These are phyloP conservation scores for Plectropomus leopardus DNA, from an alignment of 2,113 vertebrate species.

Conservation along the genomic window DNA sequence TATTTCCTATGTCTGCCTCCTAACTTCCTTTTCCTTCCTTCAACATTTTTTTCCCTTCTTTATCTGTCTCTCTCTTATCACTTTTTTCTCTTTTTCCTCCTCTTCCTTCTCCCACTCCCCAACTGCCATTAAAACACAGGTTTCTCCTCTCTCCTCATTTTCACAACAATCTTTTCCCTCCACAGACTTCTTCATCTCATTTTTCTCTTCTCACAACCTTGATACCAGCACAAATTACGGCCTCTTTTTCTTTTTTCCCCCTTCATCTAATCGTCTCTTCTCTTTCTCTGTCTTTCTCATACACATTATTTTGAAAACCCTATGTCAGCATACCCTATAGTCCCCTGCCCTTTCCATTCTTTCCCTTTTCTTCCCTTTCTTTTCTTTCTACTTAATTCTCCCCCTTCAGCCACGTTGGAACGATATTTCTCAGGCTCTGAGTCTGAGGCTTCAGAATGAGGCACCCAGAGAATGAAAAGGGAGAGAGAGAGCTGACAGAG, in stretches of 20 bases:
- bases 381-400: constrained; percentile 28
- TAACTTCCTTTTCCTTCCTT: not conserved
- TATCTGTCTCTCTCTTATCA: no score
- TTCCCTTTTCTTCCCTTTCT: not conserved
- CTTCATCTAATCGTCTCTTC: not conserved
- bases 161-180: not conserved
- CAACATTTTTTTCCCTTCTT: not conserved
- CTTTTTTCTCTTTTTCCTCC: not conserved
- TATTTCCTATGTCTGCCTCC: not conserved
- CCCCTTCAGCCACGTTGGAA: constrained; percentile 38
- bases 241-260: not conserved
- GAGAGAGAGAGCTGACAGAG: constrained; percentile 26
- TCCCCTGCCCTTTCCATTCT: constrained; percentile 21
- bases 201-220: not conserved
- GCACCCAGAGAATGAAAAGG: constrained; percentile 46
- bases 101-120: not conserved
- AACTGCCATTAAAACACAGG: not conserved
- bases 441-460: constrained; percentile 52
- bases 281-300: not conserved
- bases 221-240: constrained; percentile 19
- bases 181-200: not conserved
- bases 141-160: not conserved
- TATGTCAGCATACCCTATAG: constrained; percentile 44
- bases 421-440: constrained; percentile 53
- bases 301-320: constrained; percentile 23